Evolutionary conservation across 2,113 vertebrate species (phyloP), one percentile per base, ranked within the genome.

Genomic region (Lutjanus erythropterus): DNA sequence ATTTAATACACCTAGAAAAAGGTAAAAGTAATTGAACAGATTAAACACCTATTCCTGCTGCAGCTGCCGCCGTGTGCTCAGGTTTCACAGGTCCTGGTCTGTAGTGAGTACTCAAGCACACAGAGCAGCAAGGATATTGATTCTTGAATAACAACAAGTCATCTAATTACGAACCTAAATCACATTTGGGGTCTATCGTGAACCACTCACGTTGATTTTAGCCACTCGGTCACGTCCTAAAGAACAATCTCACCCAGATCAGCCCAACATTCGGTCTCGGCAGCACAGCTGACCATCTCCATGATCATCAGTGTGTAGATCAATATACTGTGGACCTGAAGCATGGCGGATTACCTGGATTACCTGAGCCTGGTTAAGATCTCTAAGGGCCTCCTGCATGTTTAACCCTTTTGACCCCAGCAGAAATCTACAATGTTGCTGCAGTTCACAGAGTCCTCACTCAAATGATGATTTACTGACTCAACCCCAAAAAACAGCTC

Each of bases 121-220:
- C 14, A 39, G 41, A 69, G 53, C 27, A 65, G 16, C 19, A 18
- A 9, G 19, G 44, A 23, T 72, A 73, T 55, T 39, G 68, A 82
- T 86, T 42, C 39, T 19, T 71, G 67, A 79, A 70, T 46, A 66
- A 65, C 19, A 62, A 41, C 6, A 35, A 71, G 61, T 44, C 6
- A 19, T 69, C 25, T 23, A 21, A 49, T 73, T 70, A 42, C 37
- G 61, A 76, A 62, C 5, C 19, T 39, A 27, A 68, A 49, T 78
- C 41, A 35, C 73, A 71, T 12, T 55, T 52, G 21, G 78, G 27
- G 52, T 52, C 27, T 62, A 23, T 18, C 47, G 33, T 60, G 29
- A 70, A 39, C 27, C 11, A 31, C 7, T 65, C 2, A 21, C 31
- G 55, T 71, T 71, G 19, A 11, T 60, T 80, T 78, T 12, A 58